Evolutionary conservation across 1,140 invertebrate genomes (phyloP).

Genomic region (Drosophila jambulina): DNA sequence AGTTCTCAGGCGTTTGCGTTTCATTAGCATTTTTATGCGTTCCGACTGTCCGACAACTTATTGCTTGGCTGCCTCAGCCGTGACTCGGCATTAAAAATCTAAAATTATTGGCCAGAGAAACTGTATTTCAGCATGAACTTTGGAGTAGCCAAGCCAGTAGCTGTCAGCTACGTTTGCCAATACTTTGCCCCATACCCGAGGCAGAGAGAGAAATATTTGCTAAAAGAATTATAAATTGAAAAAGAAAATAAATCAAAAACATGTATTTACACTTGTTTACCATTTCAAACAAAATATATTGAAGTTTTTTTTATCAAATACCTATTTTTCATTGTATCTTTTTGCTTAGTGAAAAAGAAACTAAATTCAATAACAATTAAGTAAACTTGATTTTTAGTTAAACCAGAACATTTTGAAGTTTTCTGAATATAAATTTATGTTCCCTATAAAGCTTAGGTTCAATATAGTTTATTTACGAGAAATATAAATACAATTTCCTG

Average conservation of each 20-base stretch:
- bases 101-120: conserved; percentile 47
- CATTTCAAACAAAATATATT: background rate
- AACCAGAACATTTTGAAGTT: background rate
- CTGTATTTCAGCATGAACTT: conserved; percentile 49
- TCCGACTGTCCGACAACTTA: conserved; percentile 48
- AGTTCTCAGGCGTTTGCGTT: conserved; percentile 36
- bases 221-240: background rate
- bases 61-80: conserved; percentile 45
- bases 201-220: conserved; percentile 3
- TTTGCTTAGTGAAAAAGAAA: no score
- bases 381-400: background rate
- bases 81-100: conserved; percentile 66
- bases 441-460: no score
- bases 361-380: no score
- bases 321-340: no score
- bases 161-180: conserved; percentile 26
- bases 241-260: background rate
- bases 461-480: no score
- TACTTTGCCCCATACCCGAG: conserved; percentile 14
- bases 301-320: background rate
- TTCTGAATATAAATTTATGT: background rate
- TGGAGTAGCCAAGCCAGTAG: conserved; percentile 43
- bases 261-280: background rate
- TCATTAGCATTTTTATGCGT: conserved; percentile 67
- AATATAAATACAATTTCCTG: no score